A percentile compares a stretch with the other conserved stretches of the same genome.
phyloP scores from a whole-genome alignment of 2,113 vertebrate species.

The Typhlomys cinereus region DNA sequence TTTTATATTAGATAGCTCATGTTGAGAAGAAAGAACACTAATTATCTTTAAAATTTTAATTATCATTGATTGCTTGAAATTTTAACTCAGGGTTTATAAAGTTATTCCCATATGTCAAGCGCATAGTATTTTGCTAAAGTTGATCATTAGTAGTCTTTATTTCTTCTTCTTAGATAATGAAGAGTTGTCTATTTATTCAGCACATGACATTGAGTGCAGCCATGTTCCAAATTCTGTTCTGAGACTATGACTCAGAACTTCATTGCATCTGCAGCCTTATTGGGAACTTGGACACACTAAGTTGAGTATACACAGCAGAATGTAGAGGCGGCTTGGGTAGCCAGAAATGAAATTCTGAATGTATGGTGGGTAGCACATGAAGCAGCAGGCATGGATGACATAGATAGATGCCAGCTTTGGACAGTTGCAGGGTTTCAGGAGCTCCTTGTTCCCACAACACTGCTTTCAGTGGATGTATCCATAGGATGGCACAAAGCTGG shows the following conservation, averaged over 20 bases:
- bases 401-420: neutral
- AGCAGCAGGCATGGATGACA: neutral
- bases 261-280: neutral
- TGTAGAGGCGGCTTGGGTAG: neutral
- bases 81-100: slow-evolving; percentile 27
- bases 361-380: neutral
- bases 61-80: neutral
- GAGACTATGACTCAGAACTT: neutral
- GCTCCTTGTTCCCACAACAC: neutral
- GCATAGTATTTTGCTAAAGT: neutral
- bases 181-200: neutral
- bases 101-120: neutral
- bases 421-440: neutral
- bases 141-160: neutral
- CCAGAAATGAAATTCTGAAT: neutral
- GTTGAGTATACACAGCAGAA: neutral
- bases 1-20: slow-evolving; percentile 3
- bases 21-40: slow-evolving; percentile 29
- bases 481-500: neutral
- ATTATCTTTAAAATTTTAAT: slow-evolving; percentile 41
- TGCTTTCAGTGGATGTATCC: neutral
- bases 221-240: neutral
- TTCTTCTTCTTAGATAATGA: neutral
- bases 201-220: neutral
- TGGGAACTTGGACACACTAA: neutral